Evolutionary conservation across 2,888 invertebrate species (phyloP).

Genomic region (Sacculina carcini): DNA sequence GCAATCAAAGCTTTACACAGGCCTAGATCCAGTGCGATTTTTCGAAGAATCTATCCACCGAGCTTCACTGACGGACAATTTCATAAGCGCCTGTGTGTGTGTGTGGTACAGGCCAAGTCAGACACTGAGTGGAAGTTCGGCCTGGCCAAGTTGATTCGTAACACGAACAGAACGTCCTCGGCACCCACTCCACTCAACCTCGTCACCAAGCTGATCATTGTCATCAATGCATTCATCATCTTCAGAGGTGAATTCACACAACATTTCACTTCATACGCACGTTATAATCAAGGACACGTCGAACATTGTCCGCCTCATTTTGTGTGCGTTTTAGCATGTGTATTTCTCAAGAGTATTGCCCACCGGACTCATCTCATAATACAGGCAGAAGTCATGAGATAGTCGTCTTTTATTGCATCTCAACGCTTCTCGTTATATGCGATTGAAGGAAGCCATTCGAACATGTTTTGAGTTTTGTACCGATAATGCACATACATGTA

Average conservation of each 20-base stretch:
- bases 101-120: conserved; percentile 60
- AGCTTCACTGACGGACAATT: no score
- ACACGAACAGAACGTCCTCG: conserved; percentile 90
- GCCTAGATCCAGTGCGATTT: no score
- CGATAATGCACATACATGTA: no score
- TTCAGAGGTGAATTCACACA: conserved; percentile 19
- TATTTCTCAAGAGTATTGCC: no score
- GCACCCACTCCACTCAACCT: conserved; percentile 94
- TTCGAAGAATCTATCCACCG: no score
- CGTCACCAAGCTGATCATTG: conserved; percentile 75
- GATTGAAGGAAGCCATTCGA: no score
- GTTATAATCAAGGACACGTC: not conserved
- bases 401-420: no score
- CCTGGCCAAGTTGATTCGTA: conserved; percentile 83
- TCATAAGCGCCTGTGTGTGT: not conserved
- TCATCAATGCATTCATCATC: conserved; percentile 49
- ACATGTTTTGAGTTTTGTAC: no score
- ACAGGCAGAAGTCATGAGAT: no score
- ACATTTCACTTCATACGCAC: not conserved
- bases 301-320: not conserved
- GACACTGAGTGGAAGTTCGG: conserved; percentile 99
- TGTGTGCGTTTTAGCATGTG: not conserved
- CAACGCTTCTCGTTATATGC: no score
- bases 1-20: no score
- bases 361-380: no score